Conservation (phyloP, 2,888 invertebrate genomes). For the Andrena trimmerana region DNA sequence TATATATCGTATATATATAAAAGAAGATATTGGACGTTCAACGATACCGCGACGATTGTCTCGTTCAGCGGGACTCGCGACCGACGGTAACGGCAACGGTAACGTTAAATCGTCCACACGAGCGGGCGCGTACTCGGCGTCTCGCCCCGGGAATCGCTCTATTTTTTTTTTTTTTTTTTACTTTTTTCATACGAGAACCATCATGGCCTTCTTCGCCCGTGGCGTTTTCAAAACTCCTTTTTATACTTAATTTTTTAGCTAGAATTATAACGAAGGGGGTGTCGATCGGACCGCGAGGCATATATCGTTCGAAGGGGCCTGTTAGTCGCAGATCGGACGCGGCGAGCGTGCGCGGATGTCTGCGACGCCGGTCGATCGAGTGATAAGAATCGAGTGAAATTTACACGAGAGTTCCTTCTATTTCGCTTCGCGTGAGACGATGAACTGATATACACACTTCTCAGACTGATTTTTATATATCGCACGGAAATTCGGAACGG, state of each 20-base stretch:
- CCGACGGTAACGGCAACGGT: not conserved
- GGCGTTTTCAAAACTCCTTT: not conserved
- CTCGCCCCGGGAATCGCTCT: too few species aligned
- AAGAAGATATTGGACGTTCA: conserved; percentile 6
- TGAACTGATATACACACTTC: conserved; percentile 15
- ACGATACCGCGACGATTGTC: conserved; percentile 3
- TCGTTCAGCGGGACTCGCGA: not conserved
- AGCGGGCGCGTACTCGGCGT: too few species aligned
- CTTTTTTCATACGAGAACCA: not conserved
- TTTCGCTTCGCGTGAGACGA: conserved; percentile 11
- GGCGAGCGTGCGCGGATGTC: not conserved
- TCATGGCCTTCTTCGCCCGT: not conserved
- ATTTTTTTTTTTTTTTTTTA: not conserved
- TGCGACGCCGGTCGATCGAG: conserved; percentile 11
- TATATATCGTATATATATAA: conserved; percentile 21
- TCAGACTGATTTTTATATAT: conserved; percentile 38
- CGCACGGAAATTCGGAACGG: conserved; percentile 1
- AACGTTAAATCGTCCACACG: too few species aligned
- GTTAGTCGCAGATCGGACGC: not conserved
- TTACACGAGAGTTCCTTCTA: conserved; percentile 46
- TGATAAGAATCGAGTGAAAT: conserved; percentile 43
- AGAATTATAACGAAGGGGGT: not conserved
- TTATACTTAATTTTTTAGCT: not conserved
- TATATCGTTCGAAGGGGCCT: not conserved
- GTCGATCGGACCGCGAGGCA: not conserved